Conservation (phyloP, 2,113 vertebrate genomes). For the Tiliqua scincoides region DNA sequence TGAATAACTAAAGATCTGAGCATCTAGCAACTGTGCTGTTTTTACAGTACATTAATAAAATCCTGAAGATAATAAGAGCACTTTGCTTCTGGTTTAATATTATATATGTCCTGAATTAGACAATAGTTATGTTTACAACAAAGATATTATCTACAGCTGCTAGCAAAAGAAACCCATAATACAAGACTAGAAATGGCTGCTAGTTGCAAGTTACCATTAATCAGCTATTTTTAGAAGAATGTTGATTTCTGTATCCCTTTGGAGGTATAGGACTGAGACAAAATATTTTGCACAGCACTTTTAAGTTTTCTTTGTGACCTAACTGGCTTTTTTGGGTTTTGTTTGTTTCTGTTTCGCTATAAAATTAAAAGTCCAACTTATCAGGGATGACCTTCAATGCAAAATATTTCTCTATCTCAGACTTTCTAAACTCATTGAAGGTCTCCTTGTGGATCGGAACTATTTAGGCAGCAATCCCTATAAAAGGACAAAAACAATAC, state of each 20-base stretch:
- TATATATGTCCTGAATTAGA: conserved; percentile 75
- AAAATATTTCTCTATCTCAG: conserved; percentile 21
- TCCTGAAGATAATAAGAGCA: conserved; percentile 72
- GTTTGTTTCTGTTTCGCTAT: conserved; percentile 46
- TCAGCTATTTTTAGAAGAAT: conserved; percentile 73
- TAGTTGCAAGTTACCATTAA: conserved; percentile 67
- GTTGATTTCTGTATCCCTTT: conserved; percentile 65
- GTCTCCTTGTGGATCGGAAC: conserved; percentile 35
- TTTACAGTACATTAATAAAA: conserved; percentile 67
- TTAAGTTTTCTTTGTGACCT: conserved; percentile 64
- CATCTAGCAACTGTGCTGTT: conserved; percentile 64
- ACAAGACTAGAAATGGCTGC: conserved; percentile 71
- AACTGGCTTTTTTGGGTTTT: no score
- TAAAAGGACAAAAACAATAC: neutral
- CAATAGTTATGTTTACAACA: conserved; percentile 78
- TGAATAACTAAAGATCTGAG: conserved; percentile 59
- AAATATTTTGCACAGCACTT: conserved; percentile 67
- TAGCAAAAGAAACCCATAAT: conserved; percentile 71
- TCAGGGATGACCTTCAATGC: conserved; percentile 37
- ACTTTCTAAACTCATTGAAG: conserved; percentile 7
- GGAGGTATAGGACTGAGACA: conserved; percentile 65
- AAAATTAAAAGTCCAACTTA: conserved; percentile 47
- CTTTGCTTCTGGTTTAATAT: conserved; percentile 74
- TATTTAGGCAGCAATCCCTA: conserved; percentile 7
- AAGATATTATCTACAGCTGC: conserved; percentile 75